Percentiles rank a stretch among this genome's conserved stretches.
Evolutionary conservation across 1,140 invertebrate species (phyloP).

Genomic region (Formica selysi): DNA sequence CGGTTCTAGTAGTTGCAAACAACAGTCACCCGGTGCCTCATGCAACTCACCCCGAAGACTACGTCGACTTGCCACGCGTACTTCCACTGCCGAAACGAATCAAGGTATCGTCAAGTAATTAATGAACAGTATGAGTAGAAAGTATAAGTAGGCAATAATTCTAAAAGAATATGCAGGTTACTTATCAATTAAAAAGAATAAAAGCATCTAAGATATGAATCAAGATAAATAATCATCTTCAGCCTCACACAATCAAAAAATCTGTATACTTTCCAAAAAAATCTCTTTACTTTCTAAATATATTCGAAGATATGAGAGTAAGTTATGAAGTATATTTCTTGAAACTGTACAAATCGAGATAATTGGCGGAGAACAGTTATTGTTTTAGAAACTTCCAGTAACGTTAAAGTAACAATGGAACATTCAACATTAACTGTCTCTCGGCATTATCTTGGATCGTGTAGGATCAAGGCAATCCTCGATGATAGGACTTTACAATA

Average conservation of each 20-base stretch:
- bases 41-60: conserved; percentile 88
- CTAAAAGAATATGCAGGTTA: neutral
- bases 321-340: neutral
- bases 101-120: conserved; percentile 73
- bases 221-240: no score
- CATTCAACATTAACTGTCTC: conserved; percentile 20
- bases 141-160: neutral
- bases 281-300: neutral
- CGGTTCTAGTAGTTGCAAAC: conserved; percentile 85
- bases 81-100: conserved; percentile 80
- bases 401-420: conserved; percentile 21
- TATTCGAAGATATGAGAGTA: neutral
- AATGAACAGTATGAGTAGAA: neutral
- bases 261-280: neutral
- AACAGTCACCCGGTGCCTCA: conserved; percentile 87
- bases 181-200: neutral
- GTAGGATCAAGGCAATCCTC: neutral
- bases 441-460: conserved; percentile 24
- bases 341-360: neutral
- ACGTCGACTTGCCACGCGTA: conserved; percentile 83
- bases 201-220: no score
- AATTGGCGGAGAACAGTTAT: neutral
- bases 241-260: no score
- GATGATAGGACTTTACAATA: neutral
- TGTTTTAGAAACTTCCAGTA: neutral